phyloP scores from a whole-genome alignment of 2,797 vertebrate species.

The Hirundo rustica region DNA sequence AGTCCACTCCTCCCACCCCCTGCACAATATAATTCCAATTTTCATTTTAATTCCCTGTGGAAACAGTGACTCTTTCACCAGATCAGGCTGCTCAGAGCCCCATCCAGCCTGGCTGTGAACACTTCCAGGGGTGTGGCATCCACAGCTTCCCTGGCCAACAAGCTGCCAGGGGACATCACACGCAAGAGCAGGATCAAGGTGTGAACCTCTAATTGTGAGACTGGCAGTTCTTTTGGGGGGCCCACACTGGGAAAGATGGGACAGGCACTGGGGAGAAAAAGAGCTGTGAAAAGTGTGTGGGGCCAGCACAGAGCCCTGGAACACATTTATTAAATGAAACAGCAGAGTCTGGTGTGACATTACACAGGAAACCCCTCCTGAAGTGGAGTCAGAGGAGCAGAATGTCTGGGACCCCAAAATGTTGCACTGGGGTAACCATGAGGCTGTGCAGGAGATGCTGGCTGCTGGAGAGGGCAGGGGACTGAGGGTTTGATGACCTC shows the following conservation, averaged over 20 bases:
- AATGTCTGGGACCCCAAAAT: background rate
- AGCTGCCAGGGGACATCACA: fast-evolving
- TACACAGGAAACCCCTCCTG: background rate
- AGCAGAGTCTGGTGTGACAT: background rate
- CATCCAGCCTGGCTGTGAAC: background rate
- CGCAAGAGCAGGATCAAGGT: background rate
- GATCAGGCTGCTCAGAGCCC: background rate
- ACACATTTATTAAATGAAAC: background rate
- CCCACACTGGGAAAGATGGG: background rate
- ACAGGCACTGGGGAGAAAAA: background rate
- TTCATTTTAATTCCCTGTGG: too few species aligned
- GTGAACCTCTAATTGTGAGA: background rate
- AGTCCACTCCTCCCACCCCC: background rate
- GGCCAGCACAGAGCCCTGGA: background rate
- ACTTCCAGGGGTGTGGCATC: background rate
- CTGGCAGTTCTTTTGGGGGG: background rate
- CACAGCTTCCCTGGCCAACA: background rate
- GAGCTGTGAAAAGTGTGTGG: background rate
- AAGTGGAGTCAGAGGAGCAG: background rate
- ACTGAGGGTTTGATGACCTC: background rate
- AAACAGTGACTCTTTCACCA: background rate
- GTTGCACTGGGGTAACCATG: background rate
- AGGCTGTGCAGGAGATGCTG: background rate
- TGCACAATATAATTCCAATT: background rate
- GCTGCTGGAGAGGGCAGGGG: background rate